Conservation (phyloP, 2,797 vertebrate genomes). For the Enteromius radiatus region DNA sequence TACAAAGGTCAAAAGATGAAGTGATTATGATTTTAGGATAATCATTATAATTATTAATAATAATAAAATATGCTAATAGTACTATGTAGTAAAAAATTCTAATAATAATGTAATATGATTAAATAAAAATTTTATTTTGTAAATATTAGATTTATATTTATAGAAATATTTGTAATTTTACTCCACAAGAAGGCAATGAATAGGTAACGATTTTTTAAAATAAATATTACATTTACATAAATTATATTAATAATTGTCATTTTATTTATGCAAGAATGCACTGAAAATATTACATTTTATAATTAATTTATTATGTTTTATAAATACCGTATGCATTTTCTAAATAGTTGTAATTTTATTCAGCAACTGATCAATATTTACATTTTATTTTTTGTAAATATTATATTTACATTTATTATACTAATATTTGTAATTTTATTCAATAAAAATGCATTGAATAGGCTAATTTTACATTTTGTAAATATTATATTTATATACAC, state of each 20-base stretch:
- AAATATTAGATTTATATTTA: not conserved
- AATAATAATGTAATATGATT: not conserved
- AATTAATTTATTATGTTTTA: not conserved
- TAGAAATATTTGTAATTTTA: not conserved
- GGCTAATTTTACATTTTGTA: too few species aligned
- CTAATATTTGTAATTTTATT: not conserved
- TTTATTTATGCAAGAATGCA: not conserved
- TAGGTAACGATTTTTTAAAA: too few species aligned
- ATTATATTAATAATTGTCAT: not conserved
- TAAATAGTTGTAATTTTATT: not conserved
- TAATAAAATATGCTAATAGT: not conserved
- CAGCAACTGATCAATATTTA: not conserved
- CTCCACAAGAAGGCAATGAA: not conserved
- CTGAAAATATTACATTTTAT: not conserved
- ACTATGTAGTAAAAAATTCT: not conserved
- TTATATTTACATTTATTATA: not conserved
- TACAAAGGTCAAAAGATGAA: not conserved
- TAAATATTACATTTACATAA: not conserved
- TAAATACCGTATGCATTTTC: not conserved
- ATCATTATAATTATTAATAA: not conserved
- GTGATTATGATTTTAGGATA: not conserved
- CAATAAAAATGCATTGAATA: not conserved
- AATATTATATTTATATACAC: too few species aligned
- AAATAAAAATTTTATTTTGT: not conserved
- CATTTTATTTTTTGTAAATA: not conserved